Evolutionary conservation across 2,888 invertebrate genomes (phyloP), one percentile per base, ranked within the genome.

Genomic region (Ischnus inquisitorius): DNA sequence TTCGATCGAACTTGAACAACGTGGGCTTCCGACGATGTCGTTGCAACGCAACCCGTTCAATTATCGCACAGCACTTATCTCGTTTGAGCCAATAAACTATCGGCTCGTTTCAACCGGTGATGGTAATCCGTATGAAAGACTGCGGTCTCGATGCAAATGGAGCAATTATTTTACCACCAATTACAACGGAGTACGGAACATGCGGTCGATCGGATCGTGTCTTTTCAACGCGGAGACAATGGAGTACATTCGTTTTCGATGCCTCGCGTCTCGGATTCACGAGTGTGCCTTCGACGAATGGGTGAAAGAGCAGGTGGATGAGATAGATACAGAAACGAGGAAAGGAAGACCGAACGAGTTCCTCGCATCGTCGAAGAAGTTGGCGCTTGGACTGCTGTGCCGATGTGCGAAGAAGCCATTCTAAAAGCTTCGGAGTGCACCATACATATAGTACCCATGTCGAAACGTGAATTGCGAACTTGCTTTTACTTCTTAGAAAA

Each of bases 311-410:
- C 60, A 60, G 60, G 60, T 60, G 60, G 60, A 60, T 60, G 43
- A 43, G 25, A 51, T 19, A 39, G 28, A 69, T 54, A 69, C 34
- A 71, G n/a, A 19, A 39, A 34, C 6, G 19, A 6, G 14, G 12
- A 41, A 57, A 57, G 57, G 19, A 41, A n/a, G 41, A 41, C n/a
- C 41, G 41, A 71, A 71, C 57, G 71, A 71, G 71, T 57, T n/a
- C 57, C 41, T 71, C 71, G 57, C 41, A 57, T 57, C 14, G 57
- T 6, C 43, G 57, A 69, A 54, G 34, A 10, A 28, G 12, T 34
- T 34, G 41, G 57, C 41, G 57, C 57, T 71, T 25, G 34, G 25
- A 57, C 60, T 28, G 28, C 60, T 28, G 28, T 14, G 25, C n/a
- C 60, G n/a, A 60, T 14, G 60, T 28, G 28, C 14, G 60, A n/a